Base-by-base conservation (phyloP, 2,113 vertebrate genomes). In the Tachysurus vachellii region DNA sequence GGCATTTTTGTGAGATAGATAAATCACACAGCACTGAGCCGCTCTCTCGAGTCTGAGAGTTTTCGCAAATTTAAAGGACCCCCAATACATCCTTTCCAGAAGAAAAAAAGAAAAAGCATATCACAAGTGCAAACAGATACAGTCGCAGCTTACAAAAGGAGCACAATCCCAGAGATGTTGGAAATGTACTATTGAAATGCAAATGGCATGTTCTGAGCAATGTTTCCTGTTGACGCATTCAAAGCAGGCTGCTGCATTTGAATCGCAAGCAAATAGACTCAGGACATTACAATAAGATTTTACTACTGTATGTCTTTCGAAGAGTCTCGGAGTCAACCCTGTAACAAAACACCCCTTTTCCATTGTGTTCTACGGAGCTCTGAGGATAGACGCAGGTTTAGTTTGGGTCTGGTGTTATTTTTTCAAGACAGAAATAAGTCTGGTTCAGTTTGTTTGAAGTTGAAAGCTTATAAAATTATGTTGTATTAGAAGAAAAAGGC, bases 1-100 rank as follows among this genome's bases (percentile, higher is more conserved):
- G 88, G 85, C 83, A 89, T 90, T 89, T 88, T 83, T 26, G 44
- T 42, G 80, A 83, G 86, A 87, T 86, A 70, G 81, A 90, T 90
- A 90, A 90, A 90, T 90, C 88, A 89, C 85, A 73, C 56, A n/a
- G 83, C 54, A 77, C 70, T 80, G 36, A 73, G 80, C 81, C 21
- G 44, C 71, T 86, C 86, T 91, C 90, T 82, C 10, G 75, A 84
- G 77, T 28, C 50, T 26, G 50, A 21, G 62, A 64, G 59, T 85
- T 87, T 36, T 83, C 54, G 83, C 87, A 84, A 83, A 86, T 86
- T 80, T 89, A 87, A 76, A 85, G 61, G 56, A 64, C 64, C 53
- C 53, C 44, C 19, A 9, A 4, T 5, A 0, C 23, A n/a, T 10
- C 23, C 31, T 64, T n/a, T 13, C n/a, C 31, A 13, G 62, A 84